Conservation (phyloP, 2,113 vertebrate species). For the Redunca redunca region DNA sequence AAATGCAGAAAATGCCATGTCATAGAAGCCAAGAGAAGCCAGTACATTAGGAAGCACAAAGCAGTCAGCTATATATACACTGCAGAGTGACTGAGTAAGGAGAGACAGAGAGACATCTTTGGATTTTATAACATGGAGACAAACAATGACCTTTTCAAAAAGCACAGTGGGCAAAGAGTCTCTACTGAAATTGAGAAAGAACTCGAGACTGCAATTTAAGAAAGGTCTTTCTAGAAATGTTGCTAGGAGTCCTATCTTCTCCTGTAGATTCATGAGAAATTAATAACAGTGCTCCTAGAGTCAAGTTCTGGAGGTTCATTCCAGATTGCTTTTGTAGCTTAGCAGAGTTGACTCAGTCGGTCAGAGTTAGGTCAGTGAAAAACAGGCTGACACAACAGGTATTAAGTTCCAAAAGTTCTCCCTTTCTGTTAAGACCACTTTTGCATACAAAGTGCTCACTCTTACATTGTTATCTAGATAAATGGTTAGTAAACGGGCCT, state of each 20-base stretch:
- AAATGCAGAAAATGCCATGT: not conserved
- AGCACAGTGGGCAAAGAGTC: no score
- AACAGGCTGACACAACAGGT: not conserved
- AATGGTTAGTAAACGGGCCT: not conserved
- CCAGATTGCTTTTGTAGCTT: not conserved
- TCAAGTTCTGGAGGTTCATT: not conserved
- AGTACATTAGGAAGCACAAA: not conserved
- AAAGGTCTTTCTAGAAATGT: not conserved
- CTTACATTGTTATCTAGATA: not conserved
- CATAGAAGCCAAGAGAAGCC: not conserved
- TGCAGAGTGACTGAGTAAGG: not conserved
- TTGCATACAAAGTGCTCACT: not conserved
- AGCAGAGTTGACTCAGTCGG: not conserved
- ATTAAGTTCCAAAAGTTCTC: not conserved
- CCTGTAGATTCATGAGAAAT: not conserved
- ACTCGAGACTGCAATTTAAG: not conserved
- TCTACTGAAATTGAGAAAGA: not conserved
- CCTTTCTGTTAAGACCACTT: not conserved
- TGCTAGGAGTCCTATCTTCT: not conserved
- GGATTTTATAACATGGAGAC: not conserved
- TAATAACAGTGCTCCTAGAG: not conserved
- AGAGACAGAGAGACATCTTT: not conserved
- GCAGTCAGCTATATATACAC: not conserved
- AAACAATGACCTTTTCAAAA: not conserved
- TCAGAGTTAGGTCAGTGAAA: not conserved